A percentile compares a stretch with the other conserved stretches of the same genome.
Conservation (phyloP, 2,888 invertebrate species). For the Amphiduros pacificus region DNA sequence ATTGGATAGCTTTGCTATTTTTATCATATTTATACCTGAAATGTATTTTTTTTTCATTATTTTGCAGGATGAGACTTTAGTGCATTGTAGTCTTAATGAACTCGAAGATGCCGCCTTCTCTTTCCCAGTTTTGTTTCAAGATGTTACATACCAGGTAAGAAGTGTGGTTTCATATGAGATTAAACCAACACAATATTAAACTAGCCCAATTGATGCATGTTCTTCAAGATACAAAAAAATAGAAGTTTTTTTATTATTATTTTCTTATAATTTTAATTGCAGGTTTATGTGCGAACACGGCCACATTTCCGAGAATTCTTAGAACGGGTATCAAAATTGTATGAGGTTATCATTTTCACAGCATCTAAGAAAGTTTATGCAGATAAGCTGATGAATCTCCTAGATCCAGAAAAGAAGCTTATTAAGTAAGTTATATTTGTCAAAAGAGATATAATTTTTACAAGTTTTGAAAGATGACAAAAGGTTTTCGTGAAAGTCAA, state of each 20-base stretch:
- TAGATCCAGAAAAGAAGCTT: slow-evolving; percentile 85
- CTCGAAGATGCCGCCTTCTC: slow-evolving; percentile 89
- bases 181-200: neutral
- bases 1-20: too few species aligned
- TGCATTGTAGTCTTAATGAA: slow-evolving; percentile 91
- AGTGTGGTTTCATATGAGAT: too few species aligned
- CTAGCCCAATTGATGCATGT: neutral
- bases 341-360: slow-evolving; percentile 93
- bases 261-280: slow-evolving; percentile 15
- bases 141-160: slow-evolving; percentile 75
- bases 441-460: too few species aligned
- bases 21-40: too few species aligned
- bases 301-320: slow-evolving; percentile 91
- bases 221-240: neutral
- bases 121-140: slow-evolving; percentile 89
- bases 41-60: too few species aligned
- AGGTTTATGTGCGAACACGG: slow-evolving; percentile 80
- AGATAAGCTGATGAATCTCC: slow-evolving; percentile 85
- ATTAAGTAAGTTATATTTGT: slow-evolving; percentile 71
- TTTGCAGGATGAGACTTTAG: slow-evolving; percentile 88
- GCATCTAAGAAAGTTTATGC: slow-evolving; percentile 95
- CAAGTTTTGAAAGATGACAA: too few species aligned
- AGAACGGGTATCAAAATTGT: slow-evolving; percentile 80
- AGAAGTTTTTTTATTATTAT: neutral
- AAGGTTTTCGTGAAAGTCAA: too few species aligned